These are phyloP conservation scores for Trachops cirrhosus DNA, from an alignment of 2,797 vertebrate genomes.

Conservation along the genomic window DNA sequence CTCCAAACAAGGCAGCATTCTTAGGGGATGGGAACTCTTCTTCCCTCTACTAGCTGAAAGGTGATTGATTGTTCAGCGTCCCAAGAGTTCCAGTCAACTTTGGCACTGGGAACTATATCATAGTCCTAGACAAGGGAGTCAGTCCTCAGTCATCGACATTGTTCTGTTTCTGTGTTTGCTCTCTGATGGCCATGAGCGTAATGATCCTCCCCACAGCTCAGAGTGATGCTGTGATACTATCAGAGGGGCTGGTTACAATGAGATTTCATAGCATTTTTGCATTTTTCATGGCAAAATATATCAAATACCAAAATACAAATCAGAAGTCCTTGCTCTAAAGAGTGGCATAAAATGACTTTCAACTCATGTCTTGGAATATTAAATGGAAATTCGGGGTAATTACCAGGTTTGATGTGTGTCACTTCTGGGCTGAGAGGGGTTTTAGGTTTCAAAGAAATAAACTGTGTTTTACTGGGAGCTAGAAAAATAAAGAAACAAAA, in stretches of 20 bases:
- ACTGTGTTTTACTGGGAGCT: slow-evolving; percentile 77
- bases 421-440: slow-evolving; percentile 63
- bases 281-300: slow-evolving; percentile 42
- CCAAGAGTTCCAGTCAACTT: slow-evolving; percentile 19
- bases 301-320: slow-evolving; percentile 23
- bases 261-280: slow-evolving; percentile 22
- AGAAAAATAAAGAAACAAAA: slow-evolving; percentile 73
- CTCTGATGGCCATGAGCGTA: neutral
- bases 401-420: slow-evolving; percentile 73
- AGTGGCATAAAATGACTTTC: slow-evolving; percentile 19
- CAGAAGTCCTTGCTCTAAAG: slow-evolving; percentile 12
- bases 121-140: neutral
- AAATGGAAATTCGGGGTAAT: slow-evolving; percentile 55
- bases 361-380: neutral
- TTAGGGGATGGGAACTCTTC: neutral
- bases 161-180: slow-evolving; percentile 19
- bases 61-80: neutral
- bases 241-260: neutral
- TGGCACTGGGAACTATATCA: slow-evolving; percentile 48
- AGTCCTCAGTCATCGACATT: neutral
- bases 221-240: neutral
- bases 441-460: slow-evolving; percentile 78
- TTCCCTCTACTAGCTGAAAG: slow-evolving; percentile 9
- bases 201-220: neutral
- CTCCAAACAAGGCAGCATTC: neutral